Base-by-base conservation (phyloP, 1,140 invertebrate species). In the Marisa cornuarietis region DNA sequence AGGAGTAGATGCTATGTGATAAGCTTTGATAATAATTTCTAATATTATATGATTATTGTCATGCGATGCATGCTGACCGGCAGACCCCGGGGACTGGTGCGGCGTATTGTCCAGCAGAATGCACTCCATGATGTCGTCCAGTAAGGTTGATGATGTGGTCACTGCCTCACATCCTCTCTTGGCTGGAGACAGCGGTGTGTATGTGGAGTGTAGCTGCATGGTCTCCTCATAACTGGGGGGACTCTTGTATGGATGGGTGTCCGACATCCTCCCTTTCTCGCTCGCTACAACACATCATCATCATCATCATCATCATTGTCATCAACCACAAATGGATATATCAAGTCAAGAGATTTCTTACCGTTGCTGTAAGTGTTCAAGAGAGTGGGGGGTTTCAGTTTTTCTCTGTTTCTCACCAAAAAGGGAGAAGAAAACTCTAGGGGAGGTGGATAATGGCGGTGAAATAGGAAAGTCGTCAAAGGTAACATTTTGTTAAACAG, bases 41-140 rank as follows among this genome's bases (percentile, higher is more conserved):
- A n/a, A n/a, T 42, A 42, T 42, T 42, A 42, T 42, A 2, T 42
- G 31, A 42, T 42, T 6, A 42, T 42, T 42, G 31, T 6, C 6
- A 42, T 42, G 31, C 31, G 31, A 42, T 42, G 31, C 31, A 42
- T 6, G 6, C 31, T 68, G 11, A 68, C 65, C n/a, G 22, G 65
- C 6, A 68, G n/a, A 24, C 0, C 13, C 14, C 13, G 77, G 52
- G 2, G 77, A 71, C 24, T 54, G 18, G 54, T 26, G n/a, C 16
- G 52, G 63, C 42, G 22, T 51, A 10, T 61, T 62, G 16, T 80
- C 78, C 51, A 78, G 71, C 61, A 78, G 81, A n/a, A 82, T 82
- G 58, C 81, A 82, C 66, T 82, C 81, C 81, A 82, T 82, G 51
- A 82, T 80, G 79, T 82, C 81, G 74, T 82, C 79, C 42, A 82